Evolutionary conservation across 1,140 invertebrate species (phyloP), one percentile per base, ranked within the genome.

Genomic region (Zeugodacus cucurbitae): DNA sequence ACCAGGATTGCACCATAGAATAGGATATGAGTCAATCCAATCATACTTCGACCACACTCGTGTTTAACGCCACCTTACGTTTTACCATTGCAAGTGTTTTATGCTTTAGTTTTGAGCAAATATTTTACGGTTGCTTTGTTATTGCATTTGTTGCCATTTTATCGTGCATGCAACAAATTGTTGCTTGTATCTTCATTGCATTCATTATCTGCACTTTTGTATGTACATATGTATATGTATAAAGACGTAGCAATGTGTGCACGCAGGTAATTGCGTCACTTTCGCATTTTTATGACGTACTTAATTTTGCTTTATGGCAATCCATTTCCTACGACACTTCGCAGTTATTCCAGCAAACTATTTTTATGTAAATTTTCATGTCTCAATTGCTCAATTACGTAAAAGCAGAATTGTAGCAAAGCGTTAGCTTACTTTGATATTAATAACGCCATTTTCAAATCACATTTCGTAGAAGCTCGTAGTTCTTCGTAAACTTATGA

Each of bases 121-220:
- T 29, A 26, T 82, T 62, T 48, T 29, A 48, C 7, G 7, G 74
- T 48, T 26, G n/a, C 74, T 54, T 82, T 82, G 20, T 82, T 82
- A 82, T 82, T 48, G 41, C 41, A 3, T n/a, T 22, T n/a, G 44
- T 82, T 82, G 48, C 74, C n/a, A 82, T 44, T 82, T 82, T 82
- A 82, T 82, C 74, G 67, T 41, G 44, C 37, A 82, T 82, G 74
- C 74, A 74, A 74, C 70, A 74, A 41, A 41, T 74, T 41, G 34
- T 41, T 22, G 32, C 29, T 74, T 41, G 22, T 20, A 74, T 41
- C 37, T 37, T 74, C 34, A 37, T 74, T 74, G 37, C 70, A 41
- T 74, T 74, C 20, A 11, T 34, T 74, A 22, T n/a, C 17, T 8
- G 34, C 37, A 44, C 64, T 5, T 34, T 32, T 26, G 22, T 20